Base-by-base conservation (phyloP, 2,888 invertebrate genomes). In the Rotaria socialis region DNA sequence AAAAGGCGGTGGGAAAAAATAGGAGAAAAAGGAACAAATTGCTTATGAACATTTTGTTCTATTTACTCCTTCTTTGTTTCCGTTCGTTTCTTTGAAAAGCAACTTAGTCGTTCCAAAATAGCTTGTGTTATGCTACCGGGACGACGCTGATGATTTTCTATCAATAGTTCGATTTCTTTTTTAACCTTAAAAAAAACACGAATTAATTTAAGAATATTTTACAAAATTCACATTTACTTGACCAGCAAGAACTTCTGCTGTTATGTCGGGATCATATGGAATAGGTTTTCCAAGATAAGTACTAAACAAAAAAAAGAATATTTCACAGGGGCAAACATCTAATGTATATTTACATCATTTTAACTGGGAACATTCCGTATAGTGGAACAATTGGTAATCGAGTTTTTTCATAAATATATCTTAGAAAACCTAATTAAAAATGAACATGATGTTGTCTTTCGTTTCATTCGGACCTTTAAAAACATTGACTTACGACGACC, bases 331-430 rank as follows among this genome's bases (percentile, higher is more conserved):
- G 27, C 8, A n/a, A 16, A 85, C 2, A 6, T 58, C 47, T n/a
- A 2, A 35, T n/a, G 1, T 41, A 27, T 35, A 5, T 22, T 84
- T 50, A 89, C 89, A 87, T 93, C 89, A 97, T 93, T 92, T 98
- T 98, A 19, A 99, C 98, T 10, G 98, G 98, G 92, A 98, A 98
- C 43, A 96, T 96, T 24, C 99, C 98, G 92, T 97, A 98, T 87
- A 97, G 94, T 6, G 97, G 97, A 88, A 95, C 94, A 55, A 96
- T 93, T 1, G 98, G 99, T 89, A 97, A 93, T 88, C 95, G 94
- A 22, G 95, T 95, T 88, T 93, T 93, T 52, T 94, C 93, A 92
- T 97, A 99, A 41, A 98, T 90, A 90, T 94, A 93, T 89, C 95
- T 92, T 92, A 95, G 95, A 88, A 95, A 92, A 88, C 93, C 93